Evolutionary conservation across 2,113 vertebrate genomes (phyloP).

Genomic region (Myrmecobius fasciatus): DNA sequence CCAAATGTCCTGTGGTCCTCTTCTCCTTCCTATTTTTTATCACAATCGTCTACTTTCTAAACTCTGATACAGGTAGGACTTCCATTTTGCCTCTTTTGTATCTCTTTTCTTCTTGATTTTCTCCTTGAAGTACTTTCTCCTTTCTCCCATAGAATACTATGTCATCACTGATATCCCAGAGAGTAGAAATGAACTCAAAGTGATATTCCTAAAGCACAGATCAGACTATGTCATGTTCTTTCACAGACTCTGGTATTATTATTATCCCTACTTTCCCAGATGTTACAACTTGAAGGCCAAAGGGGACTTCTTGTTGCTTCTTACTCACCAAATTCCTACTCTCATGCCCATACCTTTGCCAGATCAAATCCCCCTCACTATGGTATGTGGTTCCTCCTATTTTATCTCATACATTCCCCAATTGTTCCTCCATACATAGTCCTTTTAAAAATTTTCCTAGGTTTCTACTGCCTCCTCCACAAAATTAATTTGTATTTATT

Average conservation of each 20-base stretch:
- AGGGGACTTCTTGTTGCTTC: not conserved
- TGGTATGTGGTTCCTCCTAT: not conserved
- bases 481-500: not conserved
- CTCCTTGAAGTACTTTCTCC: not conserved
- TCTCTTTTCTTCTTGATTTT: conserved; percentile 12
- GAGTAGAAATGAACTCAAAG: not conserved
- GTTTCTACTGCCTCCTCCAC: not conserved
- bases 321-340: not conserved
- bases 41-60: not conserved
- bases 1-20: not conserved
- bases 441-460: not conserved
- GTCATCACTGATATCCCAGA: not conserved
- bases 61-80: not conserved
- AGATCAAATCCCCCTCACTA: not conserved
- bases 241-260: not conserved
- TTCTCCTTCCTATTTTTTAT: not conserved
- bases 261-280: not conserved
- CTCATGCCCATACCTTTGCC: not conserved
- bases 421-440: not conserved
- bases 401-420: not conserved
- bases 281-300: not conserved
- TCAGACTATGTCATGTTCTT: not conserved
- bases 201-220: not conserved
- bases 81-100: not conserved
- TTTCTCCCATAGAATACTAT: not conserved